Conservation (phyloP, 2,888 invertebrate species). For the Drosophila incognita region DNA sequence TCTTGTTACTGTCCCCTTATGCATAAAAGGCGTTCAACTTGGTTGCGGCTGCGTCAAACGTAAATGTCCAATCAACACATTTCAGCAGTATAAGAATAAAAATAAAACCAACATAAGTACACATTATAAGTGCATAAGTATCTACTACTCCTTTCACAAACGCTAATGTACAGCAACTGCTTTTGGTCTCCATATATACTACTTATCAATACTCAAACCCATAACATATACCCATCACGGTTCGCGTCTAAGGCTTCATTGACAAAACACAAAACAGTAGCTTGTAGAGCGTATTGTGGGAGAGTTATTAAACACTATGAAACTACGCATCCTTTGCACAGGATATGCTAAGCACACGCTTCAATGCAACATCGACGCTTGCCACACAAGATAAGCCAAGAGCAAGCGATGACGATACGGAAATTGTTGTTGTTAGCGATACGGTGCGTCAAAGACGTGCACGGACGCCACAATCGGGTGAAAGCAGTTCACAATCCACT, state of each 20-base stretch:
- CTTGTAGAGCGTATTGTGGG: conserved; percentile 3
- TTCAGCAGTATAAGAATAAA: conserved; percentile 34
- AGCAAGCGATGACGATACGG: conserved; percentile 85
- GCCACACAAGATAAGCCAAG: conserved; percentile 26
- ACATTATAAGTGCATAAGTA: conserved; percentile 27
- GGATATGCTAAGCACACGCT: conserved; percentile 77
- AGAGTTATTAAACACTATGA: conserved; percentile 31
- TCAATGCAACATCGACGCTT: conserved; percentile 63
- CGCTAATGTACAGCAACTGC: conserved; percentile 60
- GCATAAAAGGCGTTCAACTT: conserved; percentile 55
- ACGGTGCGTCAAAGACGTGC: conserved; percentile 87
- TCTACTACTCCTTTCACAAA: conserved; percentile 50
- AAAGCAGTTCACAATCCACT: conserved; percentile 32
- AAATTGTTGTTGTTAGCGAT: conserved; percentile 87
- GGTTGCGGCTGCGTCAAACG: conserved; percentile 69
- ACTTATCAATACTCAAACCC: conserved; percentile 7
- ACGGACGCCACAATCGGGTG: conserved; percentile 83
- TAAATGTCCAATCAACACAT: conserved; percentile 44
- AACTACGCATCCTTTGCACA: conserved; percentile 64
- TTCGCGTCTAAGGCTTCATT: conserved; percentile 2
- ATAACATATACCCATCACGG: conserved; percentile 14
- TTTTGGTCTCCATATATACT: conserved; percentile 34
- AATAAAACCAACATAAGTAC: conserved; percentile 1
- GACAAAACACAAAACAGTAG: conserved; percentile 11
- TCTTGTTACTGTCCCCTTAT: conserved; percentile 52